Conservation (phyloP, 2,888 invertebrate species). For the Drosophila diplacantha region DNA sequence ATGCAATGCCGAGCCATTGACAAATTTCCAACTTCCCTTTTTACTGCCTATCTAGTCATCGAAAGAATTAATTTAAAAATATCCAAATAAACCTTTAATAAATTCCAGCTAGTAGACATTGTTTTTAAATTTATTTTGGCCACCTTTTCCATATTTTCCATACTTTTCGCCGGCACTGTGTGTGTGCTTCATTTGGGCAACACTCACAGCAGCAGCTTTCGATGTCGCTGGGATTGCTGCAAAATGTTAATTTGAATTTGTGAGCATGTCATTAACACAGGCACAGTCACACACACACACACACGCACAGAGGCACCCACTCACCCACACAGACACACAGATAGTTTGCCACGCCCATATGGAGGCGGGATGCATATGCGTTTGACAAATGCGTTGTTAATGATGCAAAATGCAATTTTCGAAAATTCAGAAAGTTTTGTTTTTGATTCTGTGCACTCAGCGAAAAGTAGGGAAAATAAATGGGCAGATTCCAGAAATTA, state of each 20-base stretch:
- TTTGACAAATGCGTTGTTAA: slow-evolving; percentile 72
- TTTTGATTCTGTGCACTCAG: slow-evolving; percentile 49
- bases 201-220: slow-evolving; percentile 41
- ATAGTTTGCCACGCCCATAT: slow-evolving; percentile 33
- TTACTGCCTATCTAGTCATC: no score
- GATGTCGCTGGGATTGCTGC: slow-evolving; percentile 63
- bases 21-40: no score
- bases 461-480: slow-evolving; percentile 3
- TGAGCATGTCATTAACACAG: slow-evolving; percentile 73
- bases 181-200: slow-evolving; percentile 46
- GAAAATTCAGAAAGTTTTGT: slow-evolving; percentile 63
- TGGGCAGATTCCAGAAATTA: no score
- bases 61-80: background rate
- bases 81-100: background rate
- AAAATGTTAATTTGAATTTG: slow-evolving; percentile 75
- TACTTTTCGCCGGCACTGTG: slow-evolving; percentile 44
- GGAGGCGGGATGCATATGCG: slow-evolving; percentile 48
- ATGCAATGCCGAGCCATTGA: no score
- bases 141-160: background rate
- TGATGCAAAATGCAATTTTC: slow-evolving; percentile 72
- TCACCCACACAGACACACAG: slow-evolving; percentile 34
- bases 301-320: slow-evolving; percentile 43
- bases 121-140: background rate
- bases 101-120: background rate
- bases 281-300: slow-evolving; percentile 42